A percentile compares a stretch with the other conserved stretches of the same genome.
Conservation (phyloP, 2,113 vertebrate species). For the Uria lomvia region DNA sequence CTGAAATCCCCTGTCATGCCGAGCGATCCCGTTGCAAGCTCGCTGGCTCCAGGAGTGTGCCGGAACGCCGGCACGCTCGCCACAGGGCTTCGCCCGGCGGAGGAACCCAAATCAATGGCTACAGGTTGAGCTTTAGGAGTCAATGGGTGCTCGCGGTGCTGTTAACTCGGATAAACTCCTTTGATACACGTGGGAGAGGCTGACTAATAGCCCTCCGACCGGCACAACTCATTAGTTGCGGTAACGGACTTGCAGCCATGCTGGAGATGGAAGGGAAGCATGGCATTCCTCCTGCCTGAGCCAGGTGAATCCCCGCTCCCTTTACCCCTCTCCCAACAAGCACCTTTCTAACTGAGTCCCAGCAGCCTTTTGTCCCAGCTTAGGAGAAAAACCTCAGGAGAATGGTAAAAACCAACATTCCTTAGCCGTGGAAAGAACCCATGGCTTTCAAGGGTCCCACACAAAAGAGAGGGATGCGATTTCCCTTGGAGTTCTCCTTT, state of each 20-base stretch:
- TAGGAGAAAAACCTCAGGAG: not conserved
- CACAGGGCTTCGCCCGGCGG: not conserved
- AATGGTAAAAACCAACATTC: not conserved
- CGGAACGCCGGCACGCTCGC: not conserved
- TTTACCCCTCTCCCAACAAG: not conserved
- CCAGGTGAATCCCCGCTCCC: not conserved
- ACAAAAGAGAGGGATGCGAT: not conserved
- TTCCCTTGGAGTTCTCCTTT: not conserved
- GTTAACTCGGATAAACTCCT: not conserved
- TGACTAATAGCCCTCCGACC: not conserved
- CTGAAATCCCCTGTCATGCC: constrained; percentile 77
- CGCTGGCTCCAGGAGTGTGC: not conserved
- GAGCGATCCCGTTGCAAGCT: constrained; percentile 51
- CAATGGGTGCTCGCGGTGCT: accelerated
- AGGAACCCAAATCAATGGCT: not conserved
- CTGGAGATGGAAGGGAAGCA: not conserved
- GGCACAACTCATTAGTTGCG: accelerated
- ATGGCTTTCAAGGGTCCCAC: accelerated
- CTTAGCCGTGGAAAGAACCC: not conserved
- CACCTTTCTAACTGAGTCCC: not conserved
- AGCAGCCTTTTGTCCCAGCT: not conserved
- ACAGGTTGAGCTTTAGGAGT: not conserved
- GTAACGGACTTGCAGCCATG: accelerated
- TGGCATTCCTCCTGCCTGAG: not conserved
- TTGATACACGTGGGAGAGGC: not conserved